Percentiles rank a stretch among this genome's conserved stretches.
Evolutionary conservation across 2,797 vertebrate species (phyloP).

Genomic region (Salarias fasciatus): DNA sequence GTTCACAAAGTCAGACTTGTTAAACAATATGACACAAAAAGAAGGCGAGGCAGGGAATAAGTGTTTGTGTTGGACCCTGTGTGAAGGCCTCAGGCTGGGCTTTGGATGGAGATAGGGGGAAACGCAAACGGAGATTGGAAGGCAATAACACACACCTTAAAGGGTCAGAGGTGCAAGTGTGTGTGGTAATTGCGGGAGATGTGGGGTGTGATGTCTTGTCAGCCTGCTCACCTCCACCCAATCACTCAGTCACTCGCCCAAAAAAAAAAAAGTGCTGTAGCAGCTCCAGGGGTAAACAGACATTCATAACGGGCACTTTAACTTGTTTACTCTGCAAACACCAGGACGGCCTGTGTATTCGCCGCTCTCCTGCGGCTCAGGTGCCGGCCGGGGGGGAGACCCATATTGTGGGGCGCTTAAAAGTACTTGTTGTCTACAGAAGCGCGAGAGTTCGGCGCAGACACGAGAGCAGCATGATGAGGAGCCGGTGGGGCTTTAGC

Average conservation of each 20-base stretch:
- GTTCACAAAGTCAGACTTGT: slow-evolving; percentile 37
- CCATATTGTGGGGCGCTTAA: slow-evolving; percentile 15
- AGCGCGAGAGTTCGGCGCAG: not conserved
- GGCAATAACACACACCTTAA: slow-evolving; percentile 63
- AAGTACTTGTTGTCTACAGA: slow-evolving; percentile 1
- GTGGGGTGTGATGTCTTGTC: slow-evolving; percentile 48
- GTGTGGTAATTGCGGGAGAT: slow-evolving; percentile 45
- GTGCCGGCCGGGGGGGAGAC: slow-evolving; percentile 4
- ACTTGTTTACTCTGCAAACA: slow-evolving; percentile 60
- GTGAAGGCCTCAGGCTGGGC: slow-evolving; percentile 64
- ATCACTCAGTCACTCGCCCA: slow-evolving; percentile 7
- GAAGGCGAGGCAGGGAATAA: slow-evolving; percentile 41
- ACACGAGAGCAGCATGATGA: slow-evolving; percentile 36
- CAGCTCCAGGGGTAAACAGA: slow-evolving; percentile 75
- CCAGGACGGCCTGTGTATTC: slow-evolving; percentile 27
- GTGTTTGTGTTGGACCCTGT: slow-evolving; percentile 67
- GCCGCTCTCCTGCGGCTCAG: slow-evolving; percentile 9
- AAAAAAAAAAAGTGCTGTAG: slow-evolving; percentile 73
- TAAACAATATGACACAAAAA: slow-evolving; percentile 48
- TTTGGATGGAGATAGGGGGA: slow-evolving; percentile 54
- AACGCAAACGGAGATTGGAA: slow-evolving; percentile 49
- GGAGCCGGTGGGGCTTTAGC: slow-evolving; percentile 29
- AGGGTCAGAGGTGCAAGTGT: slow-evolving; percentile 27
- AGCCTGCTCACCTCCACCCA: slow-evolving; percentile 6
- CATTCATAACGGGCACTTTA: slow-evolving; percentile 72